phyloP scores from a whole-genome alignment of 2,113 vertebrate genomes.

The Hystrix brachyura region DNA sequence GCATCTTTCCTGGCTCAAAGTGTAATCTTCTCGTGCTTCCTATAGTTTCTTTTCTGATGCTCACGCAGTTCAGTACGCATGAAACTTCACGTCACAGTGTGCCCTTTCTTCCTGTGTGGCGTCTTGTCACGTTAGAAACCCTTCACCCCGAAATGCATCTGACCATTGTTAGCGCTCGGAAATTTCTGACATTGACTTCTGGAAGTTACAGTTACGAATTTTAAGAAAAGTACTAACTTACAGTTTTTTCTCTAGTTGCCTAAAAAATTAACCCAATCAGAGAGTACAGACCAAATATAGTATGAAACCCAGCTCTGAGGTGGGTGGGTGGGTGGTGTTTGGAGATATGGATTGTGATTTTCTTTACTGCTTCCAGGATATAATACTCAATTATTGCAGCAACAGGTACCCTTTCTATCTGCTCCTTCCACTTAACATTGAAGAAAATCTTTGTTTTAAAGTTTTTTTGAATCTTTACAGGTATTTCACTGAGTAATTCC shows the following conservation, averaged over 20 bases:
- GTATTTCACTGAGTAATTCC: not conserved
- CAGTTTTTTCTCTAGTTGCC: not conserved
- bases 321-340: not conserved
- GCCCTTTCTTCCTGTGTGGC: not conserved
- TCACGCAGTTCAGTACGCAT: not conserved
- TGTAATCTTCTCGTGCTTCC: not conserved
- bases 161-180: not conserved
- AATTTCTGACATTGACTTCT: not conserved
- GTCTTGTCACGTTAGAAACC: not conserved
- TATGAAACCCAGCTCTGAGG: not conserved
- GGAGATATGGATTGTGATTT: not conserved
- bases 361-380: not conserved
- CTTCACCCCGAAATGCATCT: not conserved
- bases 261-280: not conserved
- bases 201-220: not conserved
- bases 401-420: not conserved
- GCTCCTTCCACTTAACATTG: not conserved
- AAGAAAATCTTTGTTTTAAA: not conserved
- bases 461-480: not conserved
- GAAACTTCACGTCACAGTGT: not conserved
- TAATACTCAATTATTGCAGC: not conserved
- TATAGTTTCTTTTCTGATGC: not conserved
- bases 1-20: not conserved
- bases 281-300: not conserved
- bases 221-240: not conserved